Evolutionary conservation across 2,113 vertebrate genomes (phyloP).

Genomic region (Ochotona princeps): DNA sequence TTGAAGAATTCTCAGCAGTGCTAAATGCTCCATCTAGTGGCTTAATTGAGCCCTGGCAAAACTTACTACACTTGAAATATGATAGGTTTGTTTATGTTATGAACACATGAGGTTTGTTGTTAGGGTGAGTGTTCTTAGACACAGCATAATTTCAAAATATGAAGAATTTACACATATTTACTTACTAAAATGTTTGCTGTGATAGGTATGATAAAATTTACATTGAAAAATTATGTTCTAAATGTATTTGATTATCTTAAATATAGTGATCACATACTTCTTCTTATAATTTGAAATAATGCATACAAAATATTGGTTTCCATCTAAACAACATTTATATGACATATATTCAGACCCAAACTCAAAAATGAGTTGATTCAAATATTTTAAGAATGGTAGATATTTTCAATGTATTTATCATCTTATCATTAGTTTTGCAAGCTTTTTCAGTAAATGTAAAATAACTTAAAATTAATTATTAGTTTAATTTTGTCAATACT

Average conservation of each 20-base stretch:
- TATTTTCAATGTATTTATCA: slow-evolving; percentile 18
- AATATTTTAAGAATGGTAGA: slow-evolving; percentile 10
- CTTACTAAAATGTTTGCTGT: slow-evolving; percentile 59
- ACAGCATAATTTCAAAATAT: background rate
- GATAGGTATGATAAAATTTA: slow-evolving; percentile 42
- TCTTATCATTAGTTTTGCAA: background rate
- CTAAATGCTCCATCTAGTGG: slow-evolving; percentile 87
- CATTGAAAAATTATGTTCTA: slow-evolving; percentile 49
- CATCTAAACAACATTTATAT: background rate
- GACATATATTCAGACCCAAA: background rate
- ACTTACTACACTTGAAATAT: slow-evolving; percentile 54
- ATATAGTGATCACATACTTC: slow-evolving; percentile 74
- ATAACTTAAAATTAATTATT: background rate
- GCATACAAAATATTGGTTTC: slow-evolving; percentile 61
- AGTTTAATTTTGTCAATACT: background rate
- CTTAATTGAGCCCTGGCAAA: slow-evolving; percentile 67
- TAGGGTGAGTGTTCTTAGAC: background rate
- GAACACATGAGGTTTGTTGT: background rate
- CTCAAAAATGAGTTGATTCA: background rate
- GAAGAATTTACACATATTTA: background rate
- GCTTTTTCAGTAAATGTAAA: background rate
- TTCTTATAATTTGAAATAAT: slow-evolving; percentile 77
- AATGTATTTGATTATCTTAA: slow-evolving; percentile 79
- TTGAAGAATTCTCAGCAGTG: slow-evolving; percentile 65
- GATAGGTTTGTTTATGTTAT: background rate